phyloP scores from a whole-genome alignment of 2,888 invertebrate genomes.

The Andrena camellia region DNA sequence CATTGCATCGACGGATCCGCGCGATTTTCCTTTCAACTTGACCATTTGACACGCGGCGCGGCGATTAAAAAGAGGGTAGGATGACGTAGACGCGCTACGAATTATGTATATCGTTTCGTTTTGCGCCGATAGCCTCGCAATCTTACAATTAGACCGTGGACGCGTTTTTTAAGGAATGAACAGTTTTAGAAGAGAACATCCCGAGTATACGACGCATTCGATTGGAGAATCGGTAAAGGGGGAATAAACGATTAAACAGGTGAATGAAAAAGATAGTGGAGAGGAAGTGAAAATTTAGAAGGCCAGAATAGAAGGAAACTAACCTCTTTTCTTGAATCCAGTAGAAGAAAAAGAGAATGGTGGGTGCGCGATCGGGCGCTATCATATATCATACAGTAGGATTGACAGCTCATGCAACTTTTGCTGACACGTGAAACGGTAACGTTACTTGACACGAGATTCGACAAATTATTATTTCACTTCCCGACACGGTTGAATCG shows the following conservation, averaged over 20 bases:
- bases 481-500: too few species aligned
- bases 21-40: background rate
- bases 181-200: background rate
- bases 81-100: slow-evolving; percentile 20
- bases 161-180: background rate
- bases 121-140: background rate
- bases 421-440: slow-evolving; percentile 10
- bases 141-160: background rate
- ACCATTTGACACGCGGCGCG: background rate
- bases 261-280: background rate
- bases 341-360: slow-evolving; percentile 36
- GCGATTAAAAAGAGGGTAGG: background rate
- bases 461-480: too few species aligned
- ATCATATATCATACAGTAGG: slow-evolving; percentile 46
- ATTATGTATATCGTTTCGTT: background rate
- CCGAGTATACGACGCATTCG: background rate
- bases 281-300: background rate
- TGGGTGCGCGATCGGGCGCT: slow-evolving; percentile 25
- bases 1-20: background rate
- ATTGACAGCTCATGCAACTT: slow-evolving; percentile 30
- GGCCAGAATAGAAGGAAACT: slow-evolving; percentile 15
- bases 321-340: slow-evolving; percentile 48
- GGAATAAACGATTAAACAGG: background rate
- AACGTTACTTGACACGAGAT: background rate
- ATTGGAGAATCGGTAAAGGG: background rate